Conservation (phyloP, 2,888 invertebrate genomes). For the Hemithea aestivaria region DNA sequence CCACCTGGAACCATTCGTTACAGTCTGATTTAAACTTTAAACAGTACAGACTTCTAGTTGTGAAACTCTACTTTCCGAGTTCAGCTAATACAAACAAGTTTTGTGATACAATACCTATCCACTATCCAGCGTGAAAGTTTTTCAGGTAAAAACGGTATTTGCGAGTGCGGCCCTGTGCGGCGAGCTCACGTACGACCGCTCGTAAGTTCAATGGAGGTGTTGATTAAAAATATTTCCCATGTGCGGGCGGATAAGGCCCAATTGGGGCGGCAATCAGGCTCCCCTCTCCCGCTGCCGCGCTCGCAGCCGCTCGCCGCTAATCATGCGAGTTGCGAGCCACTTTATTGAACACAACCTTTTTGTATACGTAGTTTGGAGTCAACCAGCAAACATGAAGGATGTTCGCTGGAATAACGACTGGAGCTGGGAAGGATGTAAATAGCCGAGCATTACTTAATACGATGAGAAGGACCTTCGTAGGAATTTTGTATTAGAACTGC, state of each 20-base stretch:
- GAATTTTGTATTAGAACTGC: too few relatives aligned
- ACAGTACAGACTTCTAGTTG: background rate
- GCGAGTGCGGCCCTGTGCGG: slow-evolving; percentile 54
- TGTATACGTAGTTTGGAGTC: slow-evolving; percentile 8
- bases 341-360: slow-evolving; percentile 37
- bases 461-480: too few relatives aligned
- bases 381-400: background rate
- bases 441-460: too few relatives aligned
- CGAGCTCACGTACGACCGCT: slow-evolving; percentile 77
- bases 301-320: slow-evolving; percentile 56
- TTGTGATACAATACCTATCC: too few relatives aligned
- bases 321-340: slow-evolving; percentile 55
- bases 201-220: slow-evolving; percentile 81
- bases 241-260: slow-evolving; percentile 79
- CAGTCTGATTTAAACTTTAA: too few relatives aligned
- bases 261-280: slow-evolving; percentile 78
- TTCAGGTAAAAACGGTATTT: slow-evolving; percentile 19
- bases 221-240: slow-evolving; percentile 81
- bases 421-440: background rate
- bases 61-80: background rate
- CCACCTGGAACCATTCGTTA: too few relatives aligned
- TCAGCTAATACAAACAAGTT: too few relatives aligned
- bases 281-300: slow-evolving; percentile 41
- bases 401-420: background rate
- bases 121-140: slow-evolving; percentile 4